Evolutionary conservation across 1,140 invertebrate genomes (phyloP).

Genomic region (Drosophila sproati): DNA sequence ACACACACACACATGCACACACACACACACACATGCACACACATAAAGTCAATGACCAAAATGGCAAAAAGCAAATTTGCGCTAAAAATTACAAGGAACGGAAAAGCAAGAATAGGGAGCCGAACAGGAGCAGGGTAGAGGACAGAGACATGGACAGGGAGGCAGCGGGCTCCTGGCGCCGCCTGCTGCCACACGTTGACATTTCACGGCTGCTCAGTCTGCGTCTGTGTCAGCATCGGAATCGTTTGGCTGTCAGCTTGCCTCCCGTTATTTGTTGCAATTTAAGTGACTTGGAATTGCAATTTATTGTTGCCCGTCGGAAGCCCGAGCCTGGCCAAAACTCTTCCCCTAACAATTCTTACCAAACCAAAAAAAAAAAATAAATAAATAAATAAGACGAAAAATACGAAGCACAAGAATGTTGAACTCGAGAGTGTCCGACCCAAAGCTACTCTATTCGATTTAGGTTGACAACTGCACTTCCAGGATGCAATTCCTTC

Average conservation of each 20-base stretch:
- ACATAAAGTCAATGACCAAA: slow-evolving; percentile 35
- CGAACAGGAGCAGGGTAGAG: neutral
- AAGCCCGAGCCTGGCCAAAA: slow-evolving; percentile 27
- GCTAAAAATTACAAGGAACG: slow-evolving; percentile 41
- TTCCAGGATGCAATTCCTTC: too few species aligned
- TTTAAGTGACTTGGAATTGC: slow-evolving; percentile 83
- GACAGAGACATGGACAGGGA: neutral
- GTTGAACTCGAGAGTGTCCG: neutral
- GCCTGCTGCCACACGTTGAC: slow-evolving; percentile 70
- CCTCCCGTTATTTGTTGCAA: slow-evolving; percentile 79
- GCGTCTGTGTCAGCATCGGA: slow-evolving; percentile 53
- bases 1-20: neutral
- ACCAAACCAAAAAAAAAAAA: slow-evolving; percentile 17
- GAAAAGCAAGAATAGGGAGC: neutral
- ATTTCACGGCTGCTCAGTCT: slow-evolving; percentile 55
- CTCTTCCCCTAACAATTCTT: slow-evolving; percentile 2
- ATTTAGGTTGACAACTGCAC: too few species aligned
- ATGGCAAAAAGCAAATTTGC: slow-evolving; percentile 35
- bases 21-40: slow-evolving; percentile 10
- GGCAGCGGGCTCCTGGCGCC: slow-evolving; percentile 7
- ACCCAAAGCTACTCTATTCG: neutral
- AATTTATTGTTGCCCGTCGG: slow-evolving; percentile 69
- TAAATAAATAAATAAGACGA: neutral
- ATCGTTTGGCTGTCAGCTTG: slow-evolving; percentile 64
- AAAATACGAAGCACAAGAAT: neutral